phyloP scores from a whole-genome alignment of 1,140 invertebrate genomes.

The Neuroterus valhalla region DNA sequence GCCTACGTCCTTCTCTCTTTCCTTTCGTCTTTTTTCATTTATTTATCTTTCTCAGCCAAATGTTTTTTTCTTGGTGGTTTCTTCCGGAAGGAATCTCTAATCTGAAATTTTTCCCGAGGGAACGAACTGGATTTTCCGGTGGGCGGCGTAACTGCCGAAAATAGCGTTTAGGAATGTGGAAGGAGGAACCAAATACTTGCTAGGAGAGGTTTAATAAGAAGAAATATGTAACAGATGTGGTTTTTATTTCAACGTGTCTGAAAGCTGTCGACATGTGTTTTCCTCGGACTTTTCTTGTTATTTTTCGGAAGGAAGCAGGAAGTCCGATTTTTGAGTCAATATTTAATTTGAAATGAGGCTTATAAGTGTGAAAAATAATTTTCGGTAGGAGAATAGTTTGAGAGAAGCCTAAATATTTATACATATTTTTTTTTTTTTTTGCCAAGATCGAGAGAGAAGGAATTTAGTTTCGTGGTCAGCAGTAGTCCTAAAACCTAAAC shows the following conservation, averaged over 20 bases:
- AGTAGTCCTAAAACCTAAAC: slow-evolving; percentile 26
- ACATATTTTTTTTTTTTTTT: neutral
- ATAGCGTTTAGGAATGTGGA: slow-evolving; percentile 41
- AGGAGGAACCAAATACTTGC: slow-evolving; percentile 32
- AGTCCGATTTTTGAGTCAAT: too few species aligned
- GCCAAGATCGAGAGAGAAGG: neutral
- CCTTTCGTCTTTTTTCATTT: too few species aligned
- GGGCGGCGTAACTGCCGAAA: slow-evolving; percentile 25
- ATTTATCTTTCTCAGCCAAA: slow-evolving; percentile 18
- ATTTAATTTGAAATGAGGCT: too few species aligned
- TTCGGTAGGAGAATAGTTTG: neutral
- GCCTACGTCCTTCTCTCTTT: too few species aligned
- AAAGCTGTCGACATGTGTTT: slow-evolving; percentile 65
- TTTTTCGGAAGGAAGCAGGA: too few species aligned
- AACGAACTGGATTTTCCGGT: too few species aligned
- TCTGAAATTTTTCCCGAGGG: too few species aligned
- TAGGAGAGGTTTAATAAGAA: slow-evolving; percentile 16
- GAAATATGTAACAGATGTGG: neutral
- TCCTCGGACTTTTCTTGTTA: slow-evolving; percentile 2
- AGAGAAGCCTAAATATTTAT: too few species aligned
- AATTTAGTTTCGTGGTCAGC: slow-evolving; percentile 4
- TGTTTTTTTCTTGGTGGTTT: slow-evolving; percentile 27
- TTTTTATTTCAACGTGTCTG: slow-evolving; percentile 66
- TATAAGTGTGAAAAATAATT: too few species aligned
- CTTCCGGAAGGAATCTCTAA: neutral